Evolutionary conservation across 2,113 vertebrate species (phyloP).

Genomic region (Pomatostomus ruficeps): DNA sequence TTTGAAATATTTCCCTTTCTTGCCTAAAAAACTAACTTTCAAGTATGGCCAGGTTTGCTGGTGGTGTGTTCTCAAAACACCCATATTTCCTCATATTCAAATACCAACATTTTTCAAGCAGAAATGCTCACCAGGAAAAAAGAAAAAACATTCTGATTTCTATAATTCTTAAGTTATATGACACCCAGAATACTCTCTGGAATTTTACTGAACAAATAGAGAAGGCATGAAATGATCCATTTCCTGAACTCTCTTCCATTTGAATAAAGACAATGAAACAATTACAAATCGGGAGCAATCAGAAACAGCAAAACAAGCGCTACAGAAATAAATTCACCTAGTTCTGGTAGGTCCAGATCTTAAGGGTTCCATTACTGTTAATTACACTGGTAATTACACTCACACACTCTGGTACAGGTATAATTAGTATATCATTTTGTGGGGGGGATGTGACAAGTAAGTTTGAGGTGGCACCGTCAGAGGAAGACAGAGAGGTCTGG

Average conservation of each 20-base stretch:
- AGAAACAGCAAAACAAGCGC: background rate
- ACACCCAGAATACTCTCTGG: background rate
- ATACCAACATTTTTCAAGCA: background rate
- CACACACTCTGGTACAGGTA: background rate
- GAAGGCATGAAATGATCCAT: background rate
- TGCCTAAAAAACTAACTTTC: background rate
- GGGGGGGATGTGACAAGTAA: background rate
- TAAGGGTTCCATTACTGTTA: background rate
- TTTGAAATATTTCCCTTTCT: background rate
- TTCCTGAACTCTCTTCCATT: background rate
- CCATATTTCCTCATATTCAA: background rate
- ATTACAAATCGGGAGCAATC: background rate
- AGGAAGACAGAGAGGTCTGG: background rate
- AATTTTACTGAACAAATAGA: background rate
- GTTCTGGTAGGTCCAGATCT: background rate
- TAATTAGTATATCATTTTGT: background rate
- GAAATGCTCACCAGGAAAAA: background rate
- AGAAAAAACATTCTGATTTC: background rate
- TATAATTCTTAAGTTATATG: background rate
- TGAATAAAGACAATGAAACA: background rate
- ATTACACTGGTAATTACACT: background rate
- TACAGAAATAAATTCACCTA: background rate
- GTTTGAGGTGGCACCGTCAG: background rate
- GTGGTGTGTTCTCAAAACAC: background rate
- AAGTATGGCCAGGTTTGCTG: background rate